Percentiles rank a stretch among this genome's conserved stretches.
Conservation (phyloP, 2,888 invertebrate species). For the Athripsodes cinereus region DNA sequence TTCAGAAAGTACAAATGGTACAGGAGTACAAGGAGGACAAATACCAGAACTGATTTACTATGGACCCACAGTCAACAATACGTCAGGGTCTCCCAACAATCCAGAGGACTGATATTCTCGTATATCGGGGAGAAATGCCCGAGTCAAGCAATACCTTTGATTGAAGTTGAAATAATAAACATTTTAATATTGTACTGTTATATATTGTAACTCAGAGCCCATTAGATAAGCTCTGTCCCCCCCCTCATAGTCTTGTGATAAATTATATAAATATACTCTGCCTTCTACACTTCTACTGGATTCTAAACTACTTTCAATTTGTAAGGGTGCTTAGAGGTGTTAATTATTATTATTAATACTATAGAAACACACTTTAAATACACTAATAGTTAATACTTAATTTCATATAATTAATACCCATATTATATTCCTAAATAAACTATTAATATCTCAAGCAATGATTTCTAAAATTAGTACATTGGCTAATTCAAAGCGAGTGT, state of each 20-base stretch:
- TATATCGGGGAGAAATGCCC: slow-evolving; percentile 4
- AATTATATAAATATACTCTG: slow-evolving; percentile 8
- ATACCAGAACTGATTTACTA: slow-evolving; percentile 96
- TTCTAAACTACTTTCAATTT: slow-evolving; percentile 16
- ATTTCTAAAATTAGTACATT: too few relatives aligned
- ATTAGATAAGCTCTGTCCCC: not conserved
- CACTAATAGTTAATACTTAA: not conserved
- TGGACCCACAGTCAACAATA: slow-evolving; percentile 62
- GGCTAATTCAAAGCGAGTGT: too few relatives aligned
- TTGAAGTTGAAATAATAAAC: not conserved
- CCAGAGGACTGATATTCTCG: slow-evolving; percentile 46
- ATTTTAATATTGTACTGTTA: too few relatives aligned
- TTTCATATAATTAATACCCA: not conserved
- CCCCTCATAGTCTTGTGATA: slow-evolving; percentile 11
- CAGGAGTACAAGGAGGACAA: slow-evolving; percentile 95
- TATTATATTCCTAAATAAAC: too few relatives aligned
- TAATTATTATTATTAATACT: slow-evolving; percentile 2
- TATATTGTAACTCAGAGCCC: too few relatives aligned
- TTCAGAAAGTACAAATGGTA: slow-evolving; percentile 95
- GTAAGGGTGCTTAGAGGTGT: slow-evolving; percentile 17
- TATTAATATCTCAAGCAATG: too few relatives aligned
- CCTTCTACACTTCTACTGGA: slow-evolving; percentile 15
- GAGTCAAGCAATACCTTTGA: slow-evolving; percentile 8
- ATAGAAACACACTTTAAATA: not conserved
- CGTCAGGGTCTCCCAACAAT: slow-evolving; percentile 39